Evolutionary conservation across 2,888 invertebrate genomes (phyloP).

Genomic region (Rhagophthalmus giganteus): DNA sequence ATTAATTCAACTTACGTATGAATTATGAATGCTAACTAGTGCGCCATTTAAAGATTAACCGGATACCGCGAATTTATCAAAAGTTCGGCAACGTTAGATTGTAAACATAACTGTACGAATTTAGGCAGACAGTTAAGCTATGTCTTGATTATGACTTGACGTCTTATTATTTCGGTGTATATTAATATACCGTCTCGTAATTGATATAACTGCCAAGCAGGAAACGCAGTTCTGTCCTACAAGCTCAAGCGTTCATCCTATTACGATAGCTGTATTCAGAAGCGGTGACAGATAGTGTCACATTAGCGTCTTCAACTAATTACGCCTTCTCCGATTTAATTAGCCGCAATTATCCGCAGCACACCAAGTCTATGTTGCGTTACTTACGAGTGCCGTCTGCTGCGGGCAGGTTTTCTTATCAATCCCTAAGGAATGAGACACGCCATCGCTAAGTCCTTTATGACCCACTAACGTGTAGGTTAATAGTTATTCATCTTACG

Average conservation of each 20-base stretch:
- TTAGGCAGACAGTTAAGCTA: constrained; percentile 13
- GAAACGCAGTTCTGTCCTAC: constrained; percentile 26
- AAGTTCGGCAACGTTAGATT: too few relatives aligned
- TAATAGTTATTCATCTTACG: constrained; percentile 11
- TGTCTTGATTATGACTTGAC: constrained; percentile 25
- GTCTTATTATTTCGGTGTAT: constrained; percentile 26
- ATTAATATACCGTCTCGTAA: constrained; percentile 27
- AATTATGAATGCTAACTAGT: too few relatives aligned
- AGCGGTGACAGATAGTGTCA: constrained; percentile 39
- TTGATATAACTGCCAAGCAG: constrained; percentile 26
- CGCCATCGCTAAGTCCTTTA: constrained; percentile 20
- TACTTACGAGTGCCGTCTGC: constrained; percentile 34
- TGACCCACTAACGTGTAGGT: constrained; percentile 19
- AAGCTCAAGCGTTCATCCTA: constrained; percentile 27
- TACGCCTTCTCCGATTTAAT: constrained; percentile 43
- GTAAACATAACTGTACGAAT: not conserved
- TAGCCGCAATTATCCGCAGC: constrained; percentile 42
- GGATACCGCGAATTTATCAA: too few relatives aligned
- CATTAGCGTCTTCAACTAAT: constrained; percentile 42
- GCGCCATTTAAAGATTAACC: too few relatives aligned
- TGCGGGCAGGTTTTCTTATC: constrained; percentile 34
- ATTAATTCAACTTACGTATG: too few relatives aligned
- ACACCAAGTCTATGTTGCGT: constrained; percentile 33
- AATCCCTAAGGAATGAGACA: constrained; percentile 21
- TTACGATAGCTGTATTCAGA: constrained; percentile 38